A percentile compares a stretch with the other conserved stretches of the same genome.
phyloP scores from a whole-genome alignment of 2,113 vertebrate species.

The Origma solitaria region DNA sequence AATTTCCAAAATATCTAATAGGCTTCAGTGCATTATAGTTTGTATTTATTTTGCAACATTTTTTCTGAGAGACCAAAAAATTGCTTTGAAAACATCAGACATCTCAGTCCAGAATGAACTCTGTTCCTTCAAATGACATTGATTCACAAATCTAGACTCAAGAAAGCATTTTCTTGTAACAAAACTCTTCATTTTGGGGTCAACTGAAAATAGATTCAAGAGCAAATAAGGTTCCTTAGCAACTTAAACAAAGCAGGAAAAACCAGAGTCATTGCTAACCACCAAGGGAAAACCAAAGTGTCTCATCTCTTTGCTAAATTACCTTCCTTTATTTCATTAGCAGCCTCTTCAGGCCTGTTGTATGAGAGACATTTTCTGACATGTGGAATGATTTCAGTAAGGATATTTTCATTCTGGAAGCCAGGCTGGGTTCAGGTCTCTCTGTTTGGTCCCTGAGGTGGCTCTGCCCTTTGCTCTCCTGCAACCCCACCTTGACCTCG shows the following conservation, averaged over 20 bases:
- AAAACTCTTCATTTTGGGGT: neutral
- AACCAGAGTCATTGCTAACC: neutral
- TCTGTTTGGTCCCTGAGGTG: accelerated
- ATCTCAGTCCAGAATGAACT: neutral
- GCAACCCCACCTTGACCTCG: accelerated
- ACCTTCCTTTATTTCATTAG: slow-evolving; percentile 6
- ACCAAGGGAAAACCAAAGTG: neutral
- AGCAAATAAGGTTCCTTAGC: slow-evolving; percentile 23
- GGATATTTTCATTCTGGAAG: neutral
- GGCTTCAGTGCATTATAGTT: neutral
- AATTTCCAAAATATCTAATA: neutral
- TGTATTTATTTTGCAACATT: neutral
- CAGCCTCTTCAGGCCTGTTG: neutral
- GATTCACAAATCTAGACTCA: neutral
- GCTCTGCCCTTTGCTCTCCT: neutral
- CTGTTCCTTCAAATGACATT: neutral
- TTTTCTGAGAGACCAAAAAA: neutral
- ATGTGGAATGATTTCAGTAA: neutral
- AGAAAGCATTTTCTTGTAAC: neutral
- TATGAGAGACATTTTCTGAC: neutral
- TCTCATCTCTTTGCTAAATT: neutral
- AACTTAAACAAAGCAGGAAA: slow-evolving; percentile 12
- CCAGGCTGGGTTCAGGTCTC: neutral
- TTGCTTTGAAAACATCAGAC: neutral
- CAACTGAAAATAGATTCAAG: slow-evolving; percentile 23